Evolutionary conservation across 2,113 vertebrate genomes (phyloP).

Genomic region (Psammodynastes pulverulentus): DNA sequence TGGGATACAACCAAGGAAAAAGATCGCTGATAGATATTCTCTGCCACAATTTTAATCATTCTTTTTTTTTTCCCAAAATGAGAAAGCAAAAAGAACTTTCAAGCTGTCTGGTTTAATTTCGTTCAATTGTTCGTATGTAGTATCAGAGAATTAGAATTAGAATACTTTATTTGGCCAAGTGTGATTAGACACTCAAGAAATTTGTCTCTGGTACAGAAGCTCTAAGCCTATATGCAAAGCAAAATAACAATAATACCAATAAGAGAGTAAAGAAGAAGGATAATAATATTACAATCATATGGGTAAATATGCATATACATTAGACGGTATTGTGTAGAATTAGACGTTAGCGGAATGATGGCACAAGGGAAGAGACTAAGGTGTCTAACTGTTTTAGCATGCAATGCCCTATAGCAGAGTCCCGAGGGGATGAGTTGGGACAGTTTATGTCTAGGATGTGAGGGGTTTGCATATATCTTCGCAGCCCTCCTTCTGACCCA

Average conservation of each 20-base stretch:
- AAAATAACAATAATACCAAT: not conserved
- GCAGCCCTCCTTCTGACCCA: too few relatives aligned
- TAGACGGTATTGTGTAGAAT: too few relatives aligned
- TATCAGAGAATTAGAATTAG: not conserved
- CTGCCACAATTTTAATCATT: not conserved
- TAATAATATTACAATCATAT: not conserved
- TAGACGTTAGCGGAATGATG: too few relatives aligned
- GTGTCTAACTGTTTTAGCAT: too few relatives aligned
- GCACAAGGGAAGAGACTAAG: too few relatives aligned
- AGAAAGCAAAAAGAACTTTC: not conserved
- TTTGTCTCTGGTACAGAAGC: not conserved
- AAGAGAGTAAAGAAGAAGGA: not conserved
- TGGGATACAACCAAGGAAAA: not conserved
- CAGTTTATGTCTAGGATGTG: too few relatives aligned
- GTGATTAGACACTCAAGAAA: not conserved
- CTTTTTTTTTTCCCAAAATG: not conserved
- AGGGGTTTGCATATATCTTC: too few relatives aligned
- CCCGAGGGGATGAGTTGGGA: too few relatives aligned
- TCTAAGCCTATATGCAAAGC: not conserved
- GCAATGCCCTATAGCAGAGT: too few relatives aligned
- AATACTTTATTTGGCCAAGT: not conserved
- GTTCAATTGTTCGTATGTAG: not conserved
- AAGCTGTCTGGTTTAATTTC: not conserved
- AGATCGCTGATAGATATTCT: not conserved
- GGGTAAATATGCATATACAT: not conserved